These are phyloP conservation scores for Neolamprologus multifasciatus DNA, from an alignment of 2,797 vertebrate species.

Conservation along the genomic window DNA sequence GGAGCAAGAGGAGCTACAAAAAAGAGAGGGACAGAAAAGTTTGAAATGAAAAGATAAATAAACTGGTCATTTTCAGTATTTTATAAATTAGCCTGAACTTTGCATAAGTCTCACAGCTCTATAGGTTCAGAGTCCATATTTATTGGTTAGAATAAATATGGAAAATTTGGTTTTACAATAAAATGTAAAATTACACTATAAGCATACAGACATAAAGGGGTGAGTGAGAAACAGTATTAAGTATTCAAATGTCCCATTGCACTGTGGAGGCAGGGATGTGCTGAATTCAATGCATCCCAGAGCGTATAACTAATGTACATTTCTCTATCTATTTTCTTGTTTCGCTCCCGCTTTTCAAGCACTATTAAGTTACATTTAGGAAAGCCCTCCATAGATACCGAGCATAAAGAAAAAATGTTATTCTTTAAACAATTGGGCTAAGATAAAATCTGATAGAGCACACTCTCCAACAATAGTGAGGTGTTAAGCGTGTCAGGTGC, in stretches of 20 bases:
- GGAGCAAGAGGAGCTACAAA: neutral
- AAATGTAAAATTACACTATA: neutral
- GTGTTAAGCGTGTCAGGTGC: constrained; percentile 3
- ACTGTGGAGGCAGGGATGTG: neutral
- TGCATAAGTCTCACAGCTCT: neutral
- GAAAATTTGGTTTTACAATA: neutral
- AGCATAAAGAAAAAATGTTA: neutral
- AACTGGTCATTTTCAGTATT: neutral
- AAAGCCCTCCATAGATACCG: neutral
- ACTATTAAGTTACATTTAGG: neutral
- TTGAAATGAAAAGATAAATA: constrained; percentile 32
- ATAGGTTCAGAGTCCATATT: constrained; percentile 20
- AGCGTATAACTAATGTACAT: neutral
- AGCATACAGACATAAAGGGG: neutral
- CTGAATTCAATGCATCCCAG: neutral
- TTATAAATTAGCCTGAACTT: constrained; percentile 12
- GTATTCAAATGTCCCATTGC: constrained; percentile 2
- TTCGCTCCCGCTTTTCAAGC: neutral
- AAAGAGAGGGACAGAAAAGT: neutral
- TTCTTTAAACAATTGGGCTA: neutral
- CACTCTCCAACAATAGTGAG: neutral
- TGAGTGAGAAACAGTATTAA: neutral
- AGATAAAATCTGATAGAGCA: neutral
- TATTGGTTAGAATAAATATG: neutral
- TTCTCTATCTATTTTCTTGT: neutral